These are phyloP conservation scores for Antechinus stuartii DNA, from an alignment of 2,113 vertebrate genomes.

Conservation along the genomic window DNA sequence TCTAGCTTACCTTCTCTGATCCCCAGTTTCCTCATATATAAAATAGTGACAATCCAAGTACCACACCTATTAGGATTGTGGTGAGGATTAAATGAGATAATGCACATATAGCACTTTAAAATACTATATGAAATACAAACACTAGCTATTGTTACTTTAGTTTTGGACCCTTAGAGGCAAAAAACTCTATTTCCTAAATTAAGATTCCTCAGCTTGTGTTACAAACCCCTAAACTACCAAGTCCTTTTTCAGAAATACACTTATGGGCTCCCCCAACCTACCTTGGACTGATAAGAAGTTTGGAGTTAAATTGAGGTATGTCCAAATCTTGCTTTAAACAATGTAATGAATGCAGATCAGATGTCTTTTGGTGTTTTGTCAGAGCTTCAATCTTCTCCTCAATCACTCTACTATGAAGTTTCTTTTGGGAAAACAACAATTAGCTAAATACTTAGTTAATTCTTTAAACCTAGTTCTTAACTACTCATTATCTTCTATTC, in stretches of 20 bases:
- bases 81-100: not conserved
- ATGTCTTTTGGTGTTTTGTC: slow-evolving; percentile 69
- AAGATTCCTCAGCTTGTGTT: not conserved
- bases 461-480: slow-evolving; percentile 45
- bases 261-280: slow-evolving; percentile 47
- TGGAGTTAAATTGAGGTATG: slow-evolving; percentile 67
- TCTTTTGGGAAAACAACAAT: slow-evolving; percentile 68
- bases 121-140: not conserved
- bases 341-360: slow-evolving; percentile 69
- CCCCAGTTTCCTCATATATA: slow-evolving; percentile 5
- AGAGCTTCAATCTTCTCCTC: slow-evolving; percentile 71
- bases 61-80: not conserved
- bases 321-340: slow-evolving; percentile 69
- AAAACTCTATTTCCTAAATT: not conserved
- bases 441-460: slow-evolving; percentile 44
- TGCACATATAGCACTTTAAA: not conserved
- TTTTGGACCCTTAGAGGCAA: not conserved
- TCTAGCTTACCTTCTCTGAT: not conserved
- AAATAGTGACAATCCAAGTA: not conserved
- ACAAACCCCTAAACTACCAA: not conserved
- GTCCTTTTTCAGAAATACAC: not conserved
- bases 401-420: slow-evolving; percentile 68
- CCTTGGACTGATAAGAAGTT: slow-evolving; percentile 49
- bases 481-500: slow-evolving; percentile 3
- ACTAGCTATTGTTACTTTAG: not conserved